phyloP scores from a whole-genome alignment of 2,888 invertebrate genomes.

The Trichacis sp. region DNA sequence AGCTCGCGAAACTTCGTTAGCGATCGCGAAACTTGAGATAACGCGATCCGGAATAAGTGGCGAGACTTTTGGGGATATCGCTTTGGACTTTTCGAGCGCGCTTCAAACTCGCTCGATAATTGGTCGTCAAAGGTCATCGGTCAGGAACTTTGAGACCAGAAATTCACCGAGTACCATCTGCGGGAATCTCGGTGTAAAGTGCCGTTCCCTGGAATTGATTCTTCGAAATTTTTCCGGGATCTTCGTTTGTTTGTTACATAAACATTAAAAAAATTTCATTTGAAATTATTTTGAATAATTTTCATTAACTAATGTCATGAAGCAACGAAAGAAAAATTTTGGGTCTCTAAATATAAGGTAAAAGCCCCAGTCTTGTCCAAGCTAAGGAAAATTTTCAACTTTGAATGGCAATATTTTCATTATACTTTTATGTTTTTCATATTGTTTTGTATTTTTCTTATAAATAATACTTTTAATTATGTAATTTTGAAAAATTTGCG shows the following conservation, averaged over 20 bases:
- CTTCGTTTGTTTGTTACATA: conserved; percentile 19
- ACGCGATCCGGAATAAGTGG: conserved; percentile 30
- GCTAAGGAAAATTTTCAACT: too few relatives aligned
- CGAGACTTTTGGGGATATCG: conserved; percentile 13
- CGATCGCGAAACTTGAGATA: conserved; percentile 29
- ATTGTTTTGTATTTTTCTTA: too few relatives aligned
- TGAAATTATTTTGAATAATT: too few relatives aligned
- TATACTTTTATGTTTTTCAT: too few relatives aligned
- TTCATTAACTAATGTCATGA: too few relatives aligned
- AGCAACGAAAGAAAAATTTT: too few relatives aligned
- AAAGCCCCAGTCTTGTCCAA: too few relatives aligned
- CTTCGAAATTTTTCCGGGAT: conserved; percentile 13
- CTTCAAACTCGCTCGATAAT: conserved; percentile 21
- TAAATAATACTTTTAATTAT: too few relatives aligned
- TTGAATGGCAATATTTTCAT: too few relatives aligned
- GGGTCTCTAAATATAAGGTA: too few relatives aligned
- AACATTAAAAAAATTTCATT: too few relatives aligned
- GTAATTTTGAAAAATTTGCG: too few relatives aligned
- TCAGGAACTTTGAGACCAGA: conserved; percentile 13
- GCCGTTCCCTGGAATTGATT: neutral
- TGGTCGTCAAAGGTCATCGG: conserved; percentile 11
- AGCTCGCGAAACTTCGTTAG: conserved; percentile 31
- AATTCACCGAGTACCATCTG: conserved; percentile 17
- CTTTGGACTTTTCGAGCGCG: conserved; percentile 17
- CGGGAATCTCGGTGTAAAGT: conserved; percentile 20